Conservation (phyloP, 2,797 vertebrate genomes). For the Pseudopleuronectes americanus region DNA sequence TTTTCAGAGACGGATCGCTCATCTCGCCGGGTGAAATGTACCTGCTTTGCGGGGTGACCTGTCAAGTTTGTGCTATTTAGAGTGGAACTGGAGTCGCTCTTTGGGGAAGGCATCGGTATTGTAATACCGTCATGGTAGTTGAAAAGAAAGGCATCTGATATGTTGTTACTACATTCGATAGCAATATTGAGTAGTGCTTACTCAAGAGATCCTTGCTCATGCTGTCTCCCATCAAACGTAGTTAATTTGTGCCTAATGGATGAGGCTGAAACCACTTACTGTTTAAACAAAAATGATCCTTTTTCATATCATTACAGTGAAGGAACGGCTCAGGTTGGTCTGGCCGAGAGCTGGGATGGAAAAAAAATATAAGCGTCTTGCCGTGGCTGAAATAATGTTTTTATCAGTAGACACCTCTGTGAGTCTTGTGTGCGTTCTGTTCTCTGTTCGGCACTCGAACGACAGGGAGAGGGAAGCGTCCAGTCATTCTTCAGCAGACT, state of each 20-base stretch:
- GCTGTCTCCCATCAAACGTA: conserved; percentile 23
- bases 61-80: conserved; percentile 45
- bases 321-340: conserved; percentile 32
- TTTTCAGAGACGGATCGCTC: conserved; percentile 40
- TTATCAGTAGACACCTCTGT: conserved; percentile 27
- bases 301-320: conserved; percentile 1
- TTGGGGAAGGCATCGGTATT: conserved; percentile 25
- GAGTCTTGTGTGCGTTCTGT: conserved; percentile 1
- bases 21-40: conserved; percentile 37
- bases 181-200: neutral
- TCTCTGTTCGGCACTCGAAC: conserved; percentile 27
- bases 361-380: conserved; percentile 30
- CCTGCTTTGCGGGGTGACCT: conserved; percentile 35
- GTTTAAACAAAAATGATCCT: conserved; percentile 10
- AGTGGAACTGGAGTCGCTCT: conserved; percentile 33
- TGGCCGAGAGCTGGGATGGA: neutral
- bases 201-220: neutral
- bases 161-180: conserved; percentile 5
- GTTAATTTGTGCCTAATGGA: conserved; percentile 16
- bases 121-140: conserved; percentile 13
- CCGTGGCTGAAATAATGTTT: conserved; percentile 33
- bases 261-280: neutral
- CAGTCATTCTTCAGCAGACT: conserved; percentile 44
- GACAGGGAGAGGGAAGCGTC: conserved; percentile 37
- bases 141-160: neutral